A percentile compares a stretch with the other conserved stretches of the same genome.
Evolutionary conservation across 2,113 vertebrate genomes (phyloP).

Genomic region (Tursiops truncatus): DNA sequence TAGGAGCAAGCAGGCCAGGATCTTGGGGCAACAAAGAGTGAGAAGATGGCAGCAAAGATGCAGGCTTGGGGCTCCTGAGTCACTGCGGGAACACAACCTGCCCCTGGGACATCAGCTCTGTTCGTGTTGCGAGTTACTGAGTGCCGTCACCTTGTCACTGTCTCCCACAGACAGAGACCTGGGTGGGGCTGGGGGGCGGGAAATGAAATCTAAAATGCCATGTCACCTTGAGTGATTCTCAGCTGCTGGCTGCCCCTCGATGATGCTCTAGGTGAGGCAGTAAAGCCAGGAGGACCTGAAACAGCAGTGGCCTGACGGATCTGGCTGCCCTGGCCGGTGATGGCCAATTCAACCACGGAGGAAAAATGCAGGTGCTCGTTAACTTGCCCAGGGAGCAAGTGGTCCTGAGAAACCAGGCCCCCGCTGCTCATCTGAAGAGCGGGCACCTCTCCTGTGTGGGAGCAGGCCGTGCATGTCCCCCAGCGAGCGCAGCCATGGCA

Average conservation of each 20-base stretch:
- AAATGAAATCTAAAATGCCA: conserved; percentile 73
- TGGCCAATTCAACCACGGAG: conserved; percentile 62
- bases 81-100: background rate
- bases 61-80: background rate
- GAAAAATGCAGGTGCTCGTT: conserved; percentile 66
- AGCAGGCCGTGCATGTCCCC: background rate
- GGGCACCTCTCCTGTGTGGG: background rate
- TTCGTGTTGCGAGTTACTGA: background rate
- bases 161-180: conserved; percentile 63
- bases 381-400: conserved; percentile 50
- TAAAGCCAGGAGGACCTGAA: conserved; percentile 77
- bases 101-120: background rate
- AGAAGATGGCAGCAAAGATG: background rate
- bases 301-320: conserved; percentile 76
- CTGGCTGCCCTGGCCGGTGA: conserved; percentile 79
- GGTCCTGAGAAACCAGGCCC: conserved; percentile 60
- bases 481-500: accelerated
- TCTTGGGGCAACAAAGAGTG: background rate
- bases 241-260: conserved; percentile 77
- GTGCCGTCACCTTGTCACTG: conserved; percentile 35
- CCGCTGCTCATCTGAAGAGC: background rate
- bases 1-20: background rate
- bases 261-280: conserved; percentile 72
- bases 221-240: conserved; percentile 77
- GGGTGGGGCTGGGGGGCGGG: background rate